Evolutionary conservation across 2,888 invertebrate species (phyloP).

Genomic region (Heliconius charithonia): DNA sequence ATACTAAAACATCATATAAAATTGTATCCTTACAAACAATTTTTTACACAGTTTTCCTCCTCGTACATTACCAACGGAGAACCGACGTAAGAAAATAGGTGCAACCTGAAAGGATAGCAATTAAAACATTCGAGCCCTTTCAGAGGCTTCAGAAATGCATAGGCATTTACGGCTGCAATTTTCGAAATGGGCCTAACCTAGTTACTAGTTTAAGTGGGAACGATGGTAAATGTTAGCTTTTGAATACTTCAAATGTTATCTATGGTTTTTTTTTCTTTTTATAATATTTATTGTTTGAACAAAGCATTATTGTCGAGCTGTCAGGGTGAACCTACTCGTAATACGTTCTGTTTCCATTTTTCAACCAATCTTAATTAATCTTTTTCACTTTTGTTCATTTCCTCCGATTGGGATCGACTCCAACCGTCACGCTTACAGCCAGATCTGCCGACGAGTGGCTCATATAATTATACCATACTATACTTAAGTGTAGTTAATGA

Average conservation of each 20-base stretch:
- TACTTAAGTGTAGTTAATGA: too few relatives aligned
- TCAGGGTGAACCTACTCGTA: not conserved
- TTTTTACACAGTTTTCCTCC: not conserved
- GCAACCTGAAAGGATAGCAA: constrained; percentile 28
- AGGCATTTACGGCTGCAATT: constrained; percentile 27
- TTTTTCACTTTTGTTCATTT: too few relatives aligned
- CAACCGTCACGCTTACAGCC: too few relatives aligned
- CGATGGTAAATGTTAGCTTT: constrained; percentile 9
- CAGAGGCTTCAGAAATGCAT: constrained; percentile 20
- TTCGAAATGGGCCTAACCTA: constrained; percentile 34
- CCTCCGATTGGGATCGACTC: too few relatives aligned
- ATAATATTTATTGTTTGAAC: not conserved
- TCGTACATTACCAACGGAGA: constrained; percentile 1
- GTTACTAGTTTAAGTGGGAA: constrained; percentile 12
- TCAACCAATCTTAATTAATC: too few relatives aligned
- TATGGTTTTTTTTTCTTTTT: not conserved
- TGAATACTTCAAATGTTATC: constrained; percentile 12
- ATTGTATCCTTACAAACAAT: not conserved
- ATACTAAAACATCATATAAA: not conserved
- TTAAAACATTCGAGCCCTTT: constrained; percentile 31
- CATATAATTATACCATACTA: too few relatives aligned
- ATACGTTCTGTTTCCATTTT: too few relatives aligned
- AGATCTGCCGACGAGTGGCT: too few relatives aligned
- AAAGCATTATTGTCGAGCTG: not conserved
- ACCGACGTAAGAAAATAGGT: constrained; percentile 6